phyloP scores from a whole-genome alignment of 2,888 invertebrate genomes.

The Oxytorus armatus region DNA sequence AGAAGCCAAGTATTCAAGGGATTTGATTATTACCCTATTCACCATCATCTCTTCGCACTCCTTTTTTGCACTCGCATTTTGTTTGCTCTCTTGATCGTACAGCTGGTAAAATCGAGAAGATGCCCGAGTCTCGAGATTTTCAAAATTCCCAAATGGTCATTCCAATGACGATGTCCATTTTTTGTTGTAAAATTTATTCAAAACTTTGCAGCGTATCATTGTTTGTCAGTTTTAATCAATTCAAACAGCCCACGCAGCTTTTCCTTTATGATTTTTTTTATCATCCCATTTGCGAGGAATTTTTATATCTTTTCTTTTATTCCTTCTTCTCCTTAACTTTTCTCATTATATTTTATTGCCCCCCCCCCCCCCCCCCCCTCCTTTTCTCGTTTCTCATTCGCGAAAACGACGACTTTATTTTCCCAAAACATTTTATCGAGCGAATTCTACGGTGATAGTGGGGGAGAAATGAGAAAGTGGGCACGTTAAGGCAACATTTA shows the following conservation, averaged over 20 bases:
- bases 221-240: slow-evolving; percentile 37
- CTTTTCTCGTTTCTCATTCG: slow-evolving; percentile 45
- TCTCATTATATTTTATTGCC: slow-evolving; percentile 56
- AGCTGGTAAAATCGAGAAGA: background rate
- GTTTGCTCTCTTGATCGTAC: slow-evolving; percentile 15
- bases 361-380: slow-evolving; percentile 2
- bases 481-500: slow-evolving; percentile 70
- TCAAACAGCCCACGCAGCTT: slow-evolving; percentile 30
- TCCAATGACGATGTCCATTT: slow-evolving; percentile 14
- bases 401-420: slow-evolving; percentile 50
- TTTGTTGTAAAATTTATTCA: slow-evolving; percentile 11
- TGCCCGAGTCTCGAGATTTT: background rate
- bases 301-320: slow-evolving; percentile 47
- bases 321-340: slow-evolving; percentile 47
- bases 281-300: slow-evolving; percentile 41
- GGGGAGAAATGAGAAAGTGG: slow-evolving; percentile 69
- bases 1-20: slow-evolving; percentile 39
- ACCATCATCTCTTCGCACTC: slow-evolving; percentile 14
- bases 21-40: slow-evolving; percentile 47
- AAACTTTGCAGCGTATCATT: slow-evolving; percentile 1
- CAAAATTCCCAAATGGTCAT: background rate
- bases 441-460: slow-evolving; percentile 15
- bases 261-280: slow-evolving; percentile 49
- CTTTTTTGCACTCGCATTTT: background rate
- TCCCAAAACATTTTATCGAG: slow-evolving; percentile 67